Evolutionary conservation across 1,140 invertebrate genomes (phyloP).

Genomic region (Drosophila kepulauana): DNA sequence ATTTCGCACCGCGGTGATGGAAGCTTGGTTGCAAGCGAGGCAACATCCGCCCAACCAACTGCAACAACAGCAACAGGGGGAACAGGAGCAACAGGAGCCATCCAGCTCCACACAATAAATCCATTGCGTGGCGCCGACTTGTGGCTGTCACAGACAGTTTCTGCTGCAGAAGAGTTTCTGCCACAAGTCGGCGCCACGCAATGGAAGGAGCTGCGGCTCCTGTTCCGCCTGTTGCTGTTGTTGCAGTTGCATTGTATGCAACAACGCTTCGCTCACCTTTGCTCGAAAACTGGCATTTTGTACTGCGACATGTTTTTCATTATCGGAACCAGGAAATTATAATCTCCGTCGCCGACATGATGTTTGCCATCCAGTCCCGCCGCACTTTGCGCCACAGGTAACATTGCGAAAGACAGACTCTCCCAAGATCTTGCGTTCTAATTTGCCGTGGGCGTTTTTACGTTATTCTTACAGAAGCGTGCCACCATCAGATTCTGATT

Average conservation of each 20-base stretch:
- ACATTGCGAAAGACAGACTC: not conserved
- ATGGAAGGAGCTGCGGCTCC: not conserved
- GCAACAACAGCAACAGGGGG: no score
- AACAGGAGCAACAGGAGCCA: no score
- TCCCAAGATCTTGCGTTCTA: not conserved
- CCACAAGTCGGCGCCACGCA: slow-evolving; percentile 86
- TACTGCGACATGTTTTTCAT: slow-evolving; percentile 79
- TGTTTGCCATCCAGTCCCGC: slow-evolving; percentile 96
- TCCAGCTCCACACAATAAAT: slow-evolving; percentile 72
- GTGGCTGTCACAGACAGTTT: slow-evolving; percentile 94
- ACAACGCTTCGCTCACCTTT: slow-evolving; percentile 74
- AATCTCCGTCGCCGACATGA: no score
- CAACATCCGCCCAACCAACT: no score
- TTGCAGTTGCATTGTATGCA: slow-evolving; percentile 66
- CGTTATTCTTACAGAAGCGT: slow-evolving; percentile 86
- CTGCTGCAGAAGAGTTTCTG: slow-evolving; percentile 97
- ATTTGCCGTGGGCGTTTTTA: not conserved
- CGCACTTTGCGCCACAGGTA: slow-evolving; percentile 93
- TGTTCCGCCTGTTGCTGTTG: slow-evolving; percentile 30
- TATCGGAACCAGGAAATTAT: slow-evolving; percentile 31
- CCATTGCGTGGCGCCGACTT: slow-evolving; percentile 95
- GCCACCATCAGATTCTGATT: slow-evolving; percentile 91
- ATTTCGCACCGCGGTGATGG: no score
- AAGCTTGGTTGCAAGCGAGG: no score
- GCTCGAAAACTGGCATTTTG: slow-evolving; percentile 77